phyloP scores from a whole-genome alignment of 30 jellyfish, hydroid and myxozoan species.

The Mastigias papua region DNA sequence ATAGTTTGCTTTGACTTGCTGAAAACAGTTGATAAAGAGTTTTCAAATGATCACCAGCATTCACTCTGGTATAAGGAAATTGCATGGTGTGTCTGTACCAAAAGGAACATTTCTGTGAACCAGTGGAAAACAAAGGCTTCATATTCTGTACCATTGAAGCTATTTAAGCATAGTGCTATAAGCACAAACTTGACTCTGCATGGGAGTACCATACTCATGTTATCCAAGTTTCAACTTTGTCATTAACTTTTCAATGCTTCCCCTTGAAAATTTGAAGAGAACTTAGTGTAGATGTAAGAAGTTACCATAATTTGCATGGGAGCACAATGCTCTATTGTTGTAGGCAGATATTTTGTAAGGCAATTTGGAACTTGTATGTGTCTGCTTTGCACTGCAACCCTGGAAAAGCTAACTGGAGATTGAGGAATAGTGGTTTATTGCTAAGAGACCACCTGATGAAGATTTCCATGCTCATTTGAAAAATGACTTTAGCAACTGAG shows the following conservation, averaged over 20 bases:
- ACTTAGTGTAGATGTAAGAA: not conserved
- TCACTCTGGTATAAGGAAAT: not conserved
- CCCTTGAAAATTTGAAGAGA: not conserved
- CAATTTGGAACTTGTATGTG: not conserved
- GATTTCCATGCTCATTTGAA: not conserved
- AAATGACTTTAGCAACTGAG: not conserved
- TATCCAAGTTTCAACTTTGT: not conserved
- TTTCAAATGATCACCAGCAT: not conserved
- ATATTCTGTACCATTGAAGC: not conserved
- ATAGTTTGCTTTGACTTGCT: not conserved
- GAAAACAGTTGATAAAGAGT: not conserved
- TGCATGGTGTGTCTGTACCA: not conserved
- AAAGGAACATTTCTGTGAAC: too few relatives aligned
- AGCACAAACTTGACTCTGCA: not conserved
- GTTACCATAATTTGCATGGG: conserved; percentile 15
- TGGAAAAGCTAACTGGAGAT: not conserved
- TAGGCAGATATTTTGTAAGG: not conserved
- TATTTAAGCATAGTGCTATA: not conserved
- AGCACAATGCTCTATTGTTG: conserved; percentile 44
- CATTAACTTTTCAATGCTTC: not conserved
- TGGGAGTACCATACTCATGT: conserved; percentile 1
- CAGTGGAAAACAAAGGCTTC: not conserved
- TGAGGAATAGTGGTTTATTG: not conserved
- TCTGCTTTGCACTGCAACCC: not conserved
- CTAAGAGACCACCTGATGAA: not conserved